These are phyloP conservation scores for Sphaeramia orbicularis DNA, from an alignment of 2,797 vertebrate species.

Conservation along the genomic window DNA sequence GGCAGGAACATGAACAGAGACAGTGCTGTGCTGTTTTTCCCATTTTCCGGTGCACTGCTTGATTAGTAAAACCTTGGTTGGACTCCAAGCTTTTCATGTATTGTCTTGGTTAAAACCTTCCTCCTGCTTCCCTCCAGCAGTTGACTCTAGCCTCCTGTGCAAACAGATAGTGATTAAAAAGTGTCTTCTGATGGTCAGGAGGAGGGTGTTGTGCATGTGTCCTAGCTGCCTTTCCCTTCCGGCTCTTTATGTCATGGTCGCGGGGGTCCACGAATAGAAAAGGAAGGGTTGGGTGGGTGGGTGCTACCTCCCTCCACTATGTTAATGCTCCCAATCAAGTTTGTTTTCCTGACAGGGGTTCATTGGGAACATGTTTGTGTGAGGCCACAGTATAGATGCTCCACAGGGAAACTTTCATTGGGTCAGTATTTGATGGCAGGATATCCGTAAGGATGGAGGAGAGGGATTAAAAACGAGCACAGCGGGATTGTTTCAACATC, in stretches of 20 bases:
- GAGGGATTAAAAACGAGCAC: constrained; percentile 1
- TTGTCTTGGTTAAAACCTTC: constrained; percentile 69
- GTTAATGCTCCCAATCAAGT: constrained; percentile 53
- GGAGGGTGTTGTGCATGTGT: constrained; percentile 49
- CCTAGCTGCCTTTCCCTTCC: constrained; percentile 65
- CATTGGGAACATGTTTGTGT: constrained; percentile 30
- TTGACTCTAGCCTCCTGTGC: constrained; percentile 68
- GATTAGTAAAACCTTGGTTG: constrained; percentile 54
- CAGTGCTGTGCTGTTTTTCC: constrained; percentile 6
- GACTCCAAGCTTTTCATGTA: constrained; percentile 63
- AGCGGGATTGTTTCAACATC: constrained; percentile 12
- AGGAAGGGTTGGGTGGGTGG: constrained; percentile 44
- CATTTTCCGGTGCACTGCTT: constrained; percentile 34
- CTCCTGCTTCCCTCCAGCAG: constrained; percentile 55
- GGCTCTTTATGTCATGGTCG: constrained; percentile 59
- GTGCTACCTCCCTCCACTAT: constrained; percentile 19
- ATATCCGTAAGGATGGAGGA: constrained; percentile 28
- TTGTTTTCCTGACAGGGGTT: constrained; percentile 46
- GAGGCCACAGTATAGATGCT: constrained; percentile 3
- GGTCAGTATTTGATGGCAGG: constrained; percentile 35
- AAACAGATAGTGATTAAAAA: constrained; percentile 64
- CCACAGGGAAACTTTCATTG: constrained; percentile 29
- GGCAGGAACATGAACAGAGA: constrained; percentile 54
- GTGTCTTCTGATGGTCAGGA: constrained; percentile 57
- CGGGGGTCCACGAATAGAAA: constrained; percentile 46